Evolutionary conservation across 2,113 vertebrate genomes (phyloP), one percentile per base, ranked within the genome.

Genomic region (Corythoichthys haematopterus): DNA sequence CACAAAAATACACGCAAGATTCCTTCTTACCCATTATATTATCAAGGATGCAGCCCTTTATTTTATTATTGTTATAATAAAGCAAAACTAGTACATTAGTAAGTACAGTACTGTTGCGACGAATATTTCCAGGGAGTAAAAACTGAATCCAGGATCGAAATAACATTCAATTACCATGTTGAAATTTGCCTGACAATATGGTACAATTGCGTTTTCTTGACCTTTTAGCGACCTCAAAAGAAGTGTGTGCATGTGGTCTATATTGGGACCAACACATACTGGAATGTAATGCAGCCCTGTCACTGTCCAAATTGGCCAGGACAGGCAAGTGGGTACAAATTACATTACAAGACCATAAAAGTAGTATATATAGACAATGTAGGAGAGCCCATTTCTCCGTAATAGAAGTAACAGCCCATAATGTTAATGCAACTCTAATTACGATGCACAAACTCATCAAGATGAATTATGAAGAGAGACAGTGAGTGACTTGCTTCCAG

Each of bases 261-360:
- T 70, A 70, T 82, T 65, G 63, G 63, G 48, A 76, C 69, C 84
- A 85, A 82, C 85, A 85, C 85, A 90, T 83, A 57, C 33, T 36
- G 12, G 35, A 35, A 33, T 57, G 55, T 57, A 76, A 88, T 84
- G 82, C 82, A 88, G 78, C 58, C 80, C 69, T 6, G 70, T 90
- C 80, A 82, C 71, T 81, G 83, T 87, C 85, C 79, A 58, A 68
- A 76, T 70, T 69, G 78, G 68, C 50, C 28, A 2, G 72, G 88
- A 84, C 81, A 83, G 62, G 70, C 85, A 89, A 81, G 81, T 86
- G 80, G 74, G 72, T 75, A 75, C 76, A 84, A 85, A 86, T 88
- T 75, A 69, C 79, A 87, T 89, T 84, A 89, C 64, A 84, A 68
- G 48, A 74, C 79, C 74, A 87, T 84, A 85, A 87, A 76, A 82